phyloP scores from a whole-genome alignment of 2,113 vertebrate species.

The Gymnorhina tibicen region DNA sequence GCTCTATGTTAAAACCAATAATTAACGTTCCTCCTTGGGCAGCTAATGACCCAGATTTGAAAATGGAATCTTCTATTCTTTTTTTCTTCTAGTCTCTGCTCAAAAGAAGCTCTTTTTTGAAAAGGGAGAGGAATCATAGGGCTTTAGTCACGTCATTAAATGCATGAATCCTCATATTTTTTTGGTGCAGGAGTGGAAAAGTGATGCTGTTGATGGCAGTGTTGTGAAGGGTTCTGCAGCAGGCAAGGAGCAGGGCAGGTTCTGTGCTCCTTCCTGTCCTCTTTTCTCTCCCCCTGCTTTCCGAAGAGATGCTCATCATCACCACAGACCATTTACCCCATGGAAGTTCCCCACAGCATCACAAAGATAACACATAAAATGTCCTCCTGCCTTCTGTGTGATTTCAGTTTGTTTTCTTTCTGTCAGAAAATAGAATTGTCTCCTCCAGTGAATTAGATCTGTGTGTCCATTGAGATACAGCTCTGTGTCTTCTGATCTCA shows the following conservation, averaged over 20 bases:
- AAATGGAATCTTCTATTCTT: not conserved
- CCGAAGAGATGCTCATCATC: not conserved
- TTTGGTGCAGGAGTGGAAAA: not conserved
- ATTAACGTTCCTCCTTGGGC: not conserved
- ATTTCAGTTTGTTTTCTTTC: not conserved
- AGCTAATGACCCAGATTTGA: not conserved
- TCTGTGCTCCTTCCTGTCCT: not conserved
- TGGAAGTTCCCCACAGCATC: not conserved
- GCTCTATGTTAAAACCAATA: not conserved
- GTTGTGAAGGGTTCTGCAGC: not conserved
- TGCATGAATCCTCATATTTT: not conserved
- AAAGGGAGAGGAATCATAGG: not conserved
- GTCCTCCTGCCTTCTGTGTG: rapidly evolving
- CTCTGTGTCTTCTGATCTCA: not conserved
- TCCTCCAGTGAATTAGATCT: not conserved
- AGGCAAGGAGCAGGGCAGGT: not conserved
- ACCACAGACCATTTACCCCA: not conserved
- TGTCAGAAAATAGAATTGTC: not conserved
- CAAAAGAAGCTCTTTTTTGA: not conserved
- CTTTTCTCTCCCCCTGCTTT: not conserved
- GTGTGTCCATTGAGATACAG: not conserved
- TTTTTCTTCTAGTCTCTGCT: not conserved
- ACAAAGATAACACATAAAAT: not conserved
- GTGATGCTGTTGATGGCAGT: not conserved
- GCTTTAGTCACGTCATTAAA: not conserved